These are phyloP conservation scores for Stegodyphus mimosarum DNA, from an alignment of 1,140 invertebrate species.

Conservation along the genomic window DNA sequence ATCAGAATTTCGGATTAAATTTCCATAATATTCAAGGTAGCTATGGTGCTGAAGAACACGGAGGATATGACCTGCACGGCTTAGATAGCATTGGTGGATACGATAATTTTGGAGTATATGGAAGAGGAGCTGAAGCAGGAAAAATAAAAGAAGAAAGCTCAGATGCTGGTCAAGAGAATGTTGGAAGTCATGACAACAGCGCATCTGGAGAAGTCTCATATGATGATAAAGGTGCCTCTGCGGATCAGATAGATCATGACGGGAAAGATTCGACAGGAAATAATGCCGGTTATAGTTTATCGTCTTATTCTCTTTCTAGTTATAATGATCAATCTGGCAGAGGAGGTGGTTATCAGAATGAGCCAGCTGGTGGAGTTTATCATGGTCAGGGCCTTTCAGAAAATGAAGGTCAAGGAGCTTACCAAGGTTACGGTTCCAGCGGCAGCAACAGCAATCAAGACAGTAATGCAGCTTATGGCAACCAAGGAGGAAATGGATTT, in stretches of 20 bases:
- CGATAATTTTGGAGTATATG: conserved; percentile 13
- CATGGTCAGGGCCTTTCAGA: conserved; percentile 5
- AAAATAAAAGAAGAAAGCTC: neutral
- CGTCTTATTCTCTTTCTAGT: conserved; percentile 9
- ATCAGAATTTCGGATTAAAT: neutral
- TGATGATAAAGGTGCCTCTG: neutral
- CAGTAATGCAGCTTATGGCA: neutral
- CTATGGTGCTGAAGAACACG: neutral
- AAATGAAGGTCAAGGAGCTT: conserved; percentile 6
- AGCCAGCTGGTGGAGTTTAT: neutral
- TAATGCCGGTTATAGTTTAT: neutral
- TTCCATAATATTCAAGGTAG: conserved; percentile 3
- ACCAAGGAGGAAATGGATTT: conserved; percentile 31
- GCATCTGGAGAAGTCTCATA: neutral
- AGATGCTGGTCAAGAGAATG: neutral
- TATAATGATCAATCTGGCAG: conserved; percentile 44
- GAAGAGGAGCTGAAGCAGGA: conserved; percentile 10
- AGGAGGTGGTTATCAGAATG: conserved; percentile 32
- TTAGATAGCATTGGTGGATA: neutral
- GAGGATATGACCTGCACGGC: conserved; percentile 4
- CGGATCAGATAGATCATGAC: neutral
- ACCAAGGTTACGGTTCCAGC: neutral
- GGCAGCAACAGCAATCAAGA: neutral
- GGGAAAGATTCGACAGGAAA: neutral
- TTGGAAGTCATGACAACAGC: neutral